Evolutionary conservation across 2,797 vertebrate species (phyloP), one percentile per base, ranked within the genome.

Genomic region (Furcifer pardalis): DNA sequence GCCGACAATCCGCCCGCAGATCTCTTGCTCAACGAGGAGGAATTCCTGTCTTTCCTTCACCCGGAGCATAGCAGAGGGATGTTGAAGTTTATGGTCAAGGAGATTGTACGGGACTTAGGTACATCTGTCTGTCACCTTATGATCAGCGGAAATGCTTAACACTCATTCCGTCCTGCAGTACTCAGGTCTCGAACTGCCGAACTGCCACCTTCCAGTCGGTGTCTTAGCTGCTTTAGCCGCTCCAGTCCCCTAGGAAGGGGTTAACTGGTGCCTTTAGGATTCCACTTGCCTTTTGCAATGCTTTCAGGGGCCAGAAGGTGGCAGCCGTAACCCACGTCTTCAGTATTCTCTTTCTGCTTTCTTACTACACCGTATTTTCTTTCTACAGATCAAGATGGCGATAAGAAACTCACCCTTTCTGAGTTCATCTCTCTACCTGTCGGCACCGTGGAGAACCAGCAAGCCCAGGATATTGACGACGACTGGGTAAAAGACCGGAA

Each of bases 41-140:
- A 99, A 89, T 99, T 99, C 94, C 94, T 99, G 85, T 97, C 98
- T 0, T 99, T 99, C 90, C 97, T 99, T 1, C 98, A 99, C 75
- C 98, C 98, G 0, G 98, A 99, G 94, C 98, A 99, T 92, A 99
- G 98, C 94, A 94, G 94, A 2, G 98, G 98, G 9, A 99, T 98
- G 98, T 97, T 99, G 77, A 97, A 97, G 69, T 99, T 99, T 94
- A 99, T 99, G 98, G 98, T 98, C 82, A 98, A 98, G 91, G 98
- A 99, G 95, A 99, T 99, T 0, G 95, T 99, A 44, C 94, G 98
- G 2, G 98, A 99, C 93, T 90, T 99, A 42, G 98, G 98, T 99
- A 95, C 69, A 92, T 13, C 7, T 2, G 49, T 82, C 17, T 1
- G 3, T 10, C 9, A 2, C 2, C 5, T 7, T 15, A 5, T 2